A percentile compares a stretch with the other conserved stretches of the same genome.
Evolutionary conservation across 1,140 invertebrate species (phyloP).

Genomic region (Dendrolimus punctatus): DNA sequence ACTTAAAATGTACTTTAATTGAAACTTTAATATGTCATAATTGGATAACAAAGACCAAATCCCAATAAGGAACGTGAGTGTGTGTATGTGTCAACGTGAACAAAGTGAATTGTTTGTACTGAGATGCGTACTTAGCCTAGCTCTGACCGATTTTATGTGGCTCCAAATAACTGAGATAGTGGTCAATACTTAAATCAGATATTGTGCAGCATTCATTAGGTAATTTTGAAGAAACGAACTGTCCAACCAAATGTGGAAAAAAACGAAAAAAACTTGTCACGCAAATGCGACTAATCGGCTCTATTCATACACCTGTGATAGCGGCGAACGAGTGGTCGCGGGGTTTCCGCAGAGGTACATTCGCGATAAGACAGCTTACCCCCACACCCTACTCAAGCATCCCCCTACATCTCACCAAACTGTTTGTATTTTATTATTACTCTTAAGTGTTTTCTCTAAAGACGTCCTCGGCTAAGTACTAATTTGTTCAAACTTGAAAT

Average conservation of each 20-base stretch:
- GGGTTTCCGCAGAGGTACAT: conserved; percentile 50
- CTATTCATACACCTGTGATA: neutral
- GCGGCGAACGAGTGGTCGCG: conserved; percentile 44
- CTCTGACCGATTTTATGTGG: no score
- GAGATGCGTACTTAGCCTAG: no score
- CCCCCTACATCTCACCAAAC: conserved; percentile 33
- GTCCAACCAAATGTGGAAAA: neutral
- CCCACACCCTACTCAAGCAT: conserved; percentile 18
- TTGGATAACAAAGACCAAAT: no score
- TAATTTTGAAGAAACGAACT: neutral
- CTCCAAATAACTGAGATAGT: no score
- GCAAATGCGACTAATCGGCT: neutral
- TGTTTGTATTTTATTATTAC: conserved; percentile 65
- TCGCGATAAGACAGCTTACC: conserved; percentile 50
- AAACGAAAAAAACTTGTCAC: neutral
- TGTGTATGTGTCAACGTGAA: no score
- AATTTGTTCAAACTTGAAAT: conserved; percentile 60
- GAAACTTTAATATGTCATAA: no score
- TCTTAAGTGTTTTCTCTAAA: conserved; percentile 60
- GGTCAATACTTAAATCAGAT: no score
- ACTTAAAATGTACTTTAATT: no score
- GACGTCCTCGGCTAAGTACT: conserved; percentile 54
- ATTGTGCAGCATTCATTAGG: no score
- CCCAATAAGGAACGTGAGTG: no score
- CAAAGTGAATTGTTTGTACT: no score